Evolutionary conservation across 2,113 vertebrate species (phyloP), one percentile per base, ranked within the genome.

Genomic region (Corythaeola cristata): DNA sequence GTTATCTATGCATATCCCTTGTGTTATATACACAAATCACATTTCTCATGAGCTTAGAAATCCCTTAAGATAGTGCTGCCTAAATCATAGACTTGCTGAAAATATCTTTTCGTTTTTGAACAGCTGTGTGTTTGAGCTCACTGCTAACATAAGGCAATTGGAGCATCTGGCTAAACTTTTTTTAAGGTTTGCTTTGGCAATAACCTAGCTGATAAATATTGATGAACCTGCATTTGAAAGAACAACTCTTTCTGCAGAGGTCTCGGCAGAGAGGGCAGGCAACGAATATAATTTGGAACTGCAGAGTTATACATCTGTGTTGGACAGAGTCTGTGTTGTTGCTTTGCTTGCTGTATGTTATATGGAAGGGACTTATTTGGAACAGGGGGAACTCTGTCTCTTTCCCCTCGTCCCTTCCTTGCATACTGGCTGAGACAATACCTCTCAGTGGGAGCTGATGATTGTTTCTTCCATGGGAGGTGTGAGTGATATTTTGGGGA

Each of bases 111-210:
- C 49, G 37, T 45, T 92, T 87, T 82, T 87, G 49, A 90, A 82
- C 92, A 96, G 62, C 90, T 97, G 80, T 92, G 56, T 76, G n/a
- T 75, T 95, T 92, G 69, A 92, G 76, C 64, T 90, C 63, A 27
- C 75, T 92, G 72, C 52, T 94, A 90, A 71, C 62, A 63, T 45
- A 74, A 95, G 47, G 69, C 76, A 83, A 63, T 44, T 53, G 44
- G 60, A 95, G 91, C 68, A 84, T 93, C 90, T 94, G 83, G 88
- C 68, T 89, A 55, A 93, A 87, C 19, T 90, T 90, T 77, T 81
- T 81, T 93, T 79, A 87, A 75, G 76, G 64, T 94, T 93, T 97
- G 39, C 73, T 95, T 96, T 96, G 90, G 90, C 92, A 96, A 15
- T 90, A 88, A 44, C 64, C 60, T 81, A 47, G 56, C 23, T 90